These are phyloP conservation scores for Lytechinus variegatus DNA, from an alignment of 35 echinoderm and acorn worm genomes.

Conservation along the genomic window DNA sequence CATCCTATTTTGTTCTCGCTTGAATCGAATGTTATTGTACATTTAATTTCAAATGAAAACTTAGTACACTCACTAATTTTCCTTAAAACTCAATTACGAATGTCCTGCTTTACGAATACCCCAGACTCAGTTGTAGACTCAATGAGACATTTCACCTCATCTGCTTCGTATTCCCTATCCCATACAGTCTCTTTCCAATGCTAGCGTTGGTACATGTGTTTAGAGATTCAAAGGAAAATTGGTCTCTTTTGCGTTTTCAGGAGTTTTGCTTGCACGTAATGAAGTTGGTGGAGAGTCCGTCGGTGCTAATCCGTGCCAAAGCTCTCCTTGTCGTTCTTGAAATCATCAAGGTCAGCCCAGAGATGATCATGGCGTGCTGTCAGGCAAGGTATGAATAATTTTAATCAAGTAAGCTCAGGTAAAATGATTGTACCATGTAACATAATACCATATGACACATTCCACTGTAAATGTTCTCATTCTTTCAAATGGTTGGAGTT, in stretches of 20 bases:
- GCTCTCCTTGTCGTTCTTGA: slow-evolving; percentile 78
- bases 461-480: no score
- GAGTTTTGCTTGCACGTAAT: slow-evolving; percentile 79
- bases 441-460: no score
- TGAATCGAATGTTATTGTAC: background rate
- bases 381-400: slow-evolving; percentile 76
- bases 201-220: background rate
- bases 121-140: background rate
- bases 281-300: slow-evolving; percentile 80
- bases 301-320: slow-evolving; percentile 82
- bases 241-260: slow-evolving; percentile 45
- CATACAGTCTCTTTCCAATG: background rate
- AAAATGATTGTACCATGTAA: no score
- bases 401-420: no score
- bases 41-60: background rate
- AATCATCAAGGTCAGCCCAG: slow-evolving; percentile 78
- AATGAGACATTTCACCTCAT: background rate
- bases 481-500: no score
- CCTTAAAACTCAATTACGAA: background rate
- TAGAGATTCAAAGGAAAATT: background rate
- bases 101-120: no score
- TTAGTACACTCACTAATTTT: background rate
- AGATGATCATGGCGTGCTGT: slow-evolving; percentile 85
- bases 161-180: background rate
- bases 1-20: background rate